Evolutionary conservation across 35 echinoderm and acorn worm species (phyloP), one percentile per base, ranked within the genome.

Genomic region (Anneissia japonica): DNA sequence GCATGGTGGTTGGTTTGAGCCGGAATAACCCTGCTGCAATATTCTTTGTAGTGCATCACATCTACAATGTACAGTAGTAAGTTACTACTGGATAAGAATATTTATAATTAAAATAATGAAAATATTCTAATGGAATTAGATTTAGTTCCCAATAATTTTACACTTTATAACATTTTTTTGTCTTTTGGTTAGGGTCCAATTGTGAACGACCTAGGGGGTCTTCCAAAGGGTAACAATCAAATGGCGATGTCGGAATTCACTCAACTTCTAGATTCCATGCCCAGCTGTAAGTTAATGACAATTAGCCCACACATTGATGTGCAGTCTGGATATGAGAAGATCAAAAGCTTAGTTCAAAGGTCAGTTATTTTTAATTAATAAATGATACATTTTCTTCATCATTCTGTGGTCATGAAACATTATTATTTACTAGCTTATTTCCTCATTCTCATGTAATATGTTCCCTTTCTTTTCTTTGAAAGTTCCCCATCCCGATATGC

Each of bases 281-380:
- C 92, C 0, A 93, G 92, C 77, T 93, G 92, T 93, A 89, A 86
- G 31, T 80, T 89, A 56, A 93, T 93, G 92, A 93, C 92, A 56
- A 93, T 93, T 36, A 93, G 92, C 83, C 92, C 92, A 23, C 92
- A 89, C 35, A 79, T 93, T 32, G 92, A 93, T 37, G 87, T 41
- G 38, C 84, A 93, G 41, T 72, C 51, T 56, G 83, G 64, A 34
- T 93, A 89, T 77, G 37, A 77, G 21, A 85, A 79, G 46, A 90
- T 89, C 0, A 89, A 93, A 64, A 79, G 85, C 23, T 79, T 93
- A 23, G 34, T 89, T 29, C 55, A 93, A 46, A 93, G 87, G 92
- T 93, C 5, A 86, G 79, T 4, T 17, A 16, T 74, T 16, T 31
- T 29, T 41, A 29, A 34, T 46, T 46, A 4, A 29, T 6, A 46